Evolutionary conservation across 2,113 vertebrate species (phyloP).

Genomic region (Anoplopoma fimbria): DNA sequence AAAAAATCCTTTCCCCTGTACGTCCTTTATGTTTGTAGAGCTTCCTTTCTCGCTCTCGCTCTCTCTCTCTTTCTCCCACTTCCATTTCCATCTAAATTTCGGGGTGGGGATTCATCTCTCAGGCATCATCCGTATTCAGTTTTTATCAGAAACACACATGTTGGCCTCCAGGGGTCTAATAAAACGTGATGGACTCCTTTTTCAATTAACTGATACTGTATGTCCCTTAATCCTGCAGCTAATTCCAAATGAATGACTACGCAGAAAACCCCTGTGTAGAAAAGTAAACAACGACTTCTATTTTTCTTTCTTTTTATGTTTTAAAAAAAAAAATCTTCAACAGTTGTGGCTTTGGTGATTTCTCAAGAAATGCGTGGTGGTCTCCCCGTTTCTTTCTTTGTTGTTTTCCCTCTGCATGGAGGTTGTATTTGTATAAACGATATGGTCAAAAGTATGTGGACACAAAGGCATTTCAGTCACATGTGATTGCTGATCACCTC

Average conservation of each 20-base stretch:
- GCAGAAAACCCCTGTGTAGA: not conserved
- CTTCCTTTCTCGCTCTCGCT: not conserved
- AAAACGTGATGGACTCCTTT: conserved; percentile 34
- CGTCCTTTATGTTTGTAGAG: conserved; percentile 14
- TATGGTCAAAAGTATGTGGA: conserved; percentile 29
- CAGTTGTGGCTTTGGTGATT: not conserved
- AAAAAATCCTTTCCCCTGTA: conserved; percentile 4
- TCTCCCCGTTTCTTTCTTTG: not conserved
- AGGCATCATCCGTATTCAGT: not conserved
- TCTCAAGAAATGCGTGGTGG: not conserved
- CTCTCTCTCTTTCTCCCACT: not conserved
- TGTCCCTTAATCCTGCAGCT: not conserved
- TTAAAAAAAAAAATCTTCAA: not conserved
- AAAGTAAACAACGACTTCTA: not conserved
- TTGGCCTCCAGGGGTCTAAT: conserved; percentile 22
- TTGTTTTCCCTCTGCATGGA: not conserved
- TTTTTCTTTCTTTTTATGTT: not conserved
- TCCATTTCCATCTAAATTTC: conserved; percentile 26
- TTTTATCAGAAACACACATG: conserved; percentile 28
- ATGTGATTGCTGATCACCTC: not conserved
- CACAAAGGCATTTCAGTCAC: not conserved
- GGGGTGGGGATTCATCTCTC: not conserved
- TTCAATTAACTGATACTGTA: conserved; percentile 1
- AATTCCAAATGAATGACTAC: not conserved
- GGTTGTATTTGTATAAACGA: not conserved